These are phyloP conservation scores for Imbricaverruca yamaguchii DNA, from an alignment of 2,888 invertebrate genomes.

Conservation along the genomic window DNA sequence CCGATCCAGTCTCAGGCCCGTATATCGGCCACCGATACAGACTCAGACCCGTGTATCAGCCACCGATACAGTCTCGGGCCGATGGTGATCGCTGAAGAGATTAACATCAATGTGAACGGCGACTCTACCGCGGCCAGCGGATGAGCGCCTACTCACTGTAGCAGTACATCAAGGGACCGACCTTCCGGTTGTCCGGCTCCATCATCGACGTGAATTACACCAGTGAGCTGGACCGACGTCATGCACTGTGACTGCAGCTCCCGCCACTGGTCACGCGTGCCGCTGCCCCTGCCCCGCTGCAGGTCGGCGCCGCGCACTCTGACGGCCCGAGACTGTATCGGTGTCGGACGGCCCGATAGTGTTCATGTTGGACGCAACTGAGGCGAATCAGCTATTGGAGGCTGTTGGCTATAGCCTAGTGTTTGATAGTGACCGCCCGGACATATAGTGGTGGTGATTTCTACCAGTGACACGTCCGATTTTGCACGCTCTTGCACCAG, in stretches of 20 bases:
- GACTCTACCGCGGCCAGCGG: neutral
- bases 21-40: no score
- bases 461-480: neutral
- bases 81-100: neutral
- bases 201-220: neutral
- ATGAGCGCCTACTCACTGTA: neutral
- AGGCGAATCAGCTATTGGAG: neutral
- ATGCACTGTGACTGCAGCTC: neutral
- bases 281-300: neutral
- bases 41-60: no score
- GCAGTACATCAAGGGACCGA: neutral
- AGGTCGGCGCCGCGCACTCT: neutral
- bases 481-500: neutral
- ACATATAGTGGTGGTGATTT: neutral
- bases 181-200: neutral
- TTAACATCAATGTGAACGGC: neutral
- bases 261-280: neutral
- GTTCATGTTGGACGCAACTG: neutral
- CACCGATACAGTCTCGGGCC: no score
- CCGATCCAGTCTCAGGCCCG: no score
- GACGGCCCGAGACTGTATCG: neutral
- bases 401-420: neutral
- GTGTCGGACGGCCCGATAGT: no score
- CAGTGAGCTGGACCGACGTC: neutral
- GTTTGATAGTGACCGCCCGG: neutral